Percentiles rank a stretch among this genome's conserved stretches.
Evolutionary conservation across 2,888 invertebrate species (phyloP).

Genomic region (Ceramica pisi): DNA sequence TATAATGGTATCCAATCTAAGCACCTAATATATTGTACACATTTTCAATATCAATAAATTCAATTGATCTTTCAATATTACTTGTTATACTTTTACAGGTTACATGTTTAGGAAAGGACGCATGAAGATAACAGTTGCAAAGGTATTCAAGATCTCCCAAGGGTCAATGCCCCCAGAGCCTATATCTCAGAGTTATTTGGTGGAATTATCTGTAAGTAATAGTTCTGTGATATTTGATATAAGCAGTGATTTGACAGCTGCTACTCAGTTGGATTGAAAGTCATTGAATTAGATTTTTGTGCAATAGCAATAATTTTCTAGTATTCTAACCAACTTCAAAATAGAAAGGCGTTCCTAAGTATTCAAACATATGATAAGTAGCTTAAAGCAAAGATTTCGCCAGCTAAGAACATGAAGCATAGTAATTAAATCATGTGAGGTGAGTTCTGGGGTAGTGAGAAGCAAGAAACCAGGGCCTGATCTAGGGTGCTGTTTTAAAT

Average conservation of each 20-base stretch:
- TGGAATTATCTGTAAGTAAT: constrained; percentile 95
- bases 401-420: background rate
- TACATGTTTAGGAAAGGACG: constrained; percentile 99
- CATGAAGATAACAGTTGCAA: constrained; percentile 99
- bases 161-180: constrained; percentile 95
- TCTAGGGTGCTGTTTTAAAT: no score
- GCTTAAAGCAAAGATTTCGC: background rate
- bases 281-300: background rate
- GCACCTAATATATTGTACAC: background rate
- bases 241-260: background rate
- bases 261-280: background rate
- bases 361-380: background rate
- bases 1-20: background rate
- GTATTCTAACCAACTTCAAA: background rate
- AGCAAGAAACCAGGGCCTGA: no score
- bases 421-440: no score
- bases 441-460: no score
- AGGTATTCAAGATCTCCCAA: constrained; percentile 95
- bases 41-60: background rate
- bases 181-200: constrained; percentile 97
- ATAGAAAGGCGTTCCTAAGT: no score
- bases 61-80: constrained; percentile 1
- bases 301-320: background rate
- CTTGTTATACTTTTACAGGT: constrained; percentile 78
- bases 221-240: constrained; percentile 20